A percentile compares a stretch with the other conserved stretches of the same genome.
Conservation (phyloP, 2,113 vertebrate genomes). For the Pomatorhinus ruficollis region DNA sequence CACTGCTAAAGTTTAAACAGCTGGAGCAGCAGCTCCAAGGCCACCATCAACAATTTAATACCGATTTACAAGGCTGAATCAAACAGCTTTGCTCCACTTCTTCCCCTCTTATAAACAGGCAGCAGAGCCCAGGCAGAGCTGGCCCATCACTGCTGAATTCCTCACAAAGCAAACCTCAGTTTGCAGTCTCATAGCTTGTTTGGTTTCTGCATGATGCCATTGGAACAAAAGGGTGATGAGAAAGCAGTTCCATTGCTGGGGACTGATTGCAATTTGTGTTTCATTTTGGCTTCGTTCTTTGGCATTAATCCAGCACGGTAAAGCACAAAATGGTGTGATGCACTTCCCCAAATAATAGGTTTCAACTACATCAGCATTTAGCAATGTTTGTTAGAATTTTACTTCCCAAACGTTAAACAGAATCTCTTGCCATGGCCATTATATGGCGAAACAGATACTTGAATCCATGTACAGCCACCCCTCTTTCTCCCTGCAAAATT, state of each 20-base stretch:
- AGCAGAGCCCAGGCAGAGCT: neutral
- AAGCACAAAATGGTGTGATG: slow-evolving; percentile 22
- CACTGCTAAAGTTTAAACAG: neutral
- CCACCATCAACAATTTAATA: neutral
- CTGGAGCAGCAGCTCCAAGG: neutral
- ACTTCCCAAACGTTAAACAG: neutral
- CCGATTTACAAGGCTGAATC: neutral
- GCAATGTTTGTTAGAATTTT: neutral
- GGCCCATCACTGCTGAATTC: neutral
- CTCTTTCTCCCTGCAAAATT: neutral
- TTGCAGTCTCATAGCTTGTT: neutral
- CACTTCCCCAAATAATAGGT: neutral
- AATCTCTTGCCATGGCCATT: neutral
- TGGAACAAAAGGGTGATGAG: slow-evolving; percentile 54
- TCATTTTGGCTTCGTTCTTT: neutral
- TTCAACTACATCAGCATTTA: slow-evolving; percentile 33
- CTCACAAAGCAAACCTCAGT: slow-evolving; percentile 1
- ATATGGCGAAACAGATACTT: neutral
- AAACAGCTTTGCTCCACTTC: neutral
- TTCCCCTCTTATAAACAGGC: neutral
- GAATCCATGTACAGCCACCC: neutral
- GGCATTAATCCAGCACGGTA: slow-evolving; percentile 2
- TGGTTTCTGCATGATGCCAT: slow-evolving; percentile 32
- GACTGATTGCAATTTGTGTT: neutral
- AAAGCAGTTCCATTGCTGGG: slow-evolving; percentile 27